phyloP scores from a whole-genome alignment of 2,888 invertebrate species.

The Alentia gelatinosa region DNA sequence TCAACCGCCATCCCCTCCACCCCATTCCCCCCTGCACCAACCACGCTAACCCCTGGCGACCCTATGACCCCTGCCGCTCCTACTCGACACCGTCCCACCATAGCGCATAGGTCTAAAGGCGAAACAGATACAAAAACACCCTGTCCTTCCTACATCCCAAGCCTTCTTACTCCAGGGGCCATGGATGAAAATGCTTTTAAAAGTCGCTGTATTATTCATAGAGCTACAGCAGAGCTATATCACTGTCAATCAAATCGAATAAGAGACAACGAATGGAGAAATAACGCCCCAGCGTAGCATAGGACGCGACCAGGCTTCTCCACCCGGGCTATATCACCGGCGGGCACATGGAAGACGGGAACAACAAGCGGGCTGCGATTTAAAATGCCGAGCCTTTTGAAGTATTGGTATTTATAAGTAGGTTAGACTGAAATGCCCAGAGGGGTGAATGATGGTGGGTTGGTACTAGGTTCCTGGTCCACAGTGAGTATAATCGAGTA shows the following conservation, averaged over 20 bases:
- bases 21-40: not conserved
- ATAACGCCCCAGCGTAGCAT: not conserved
- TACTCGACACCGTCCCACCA: not conserved
- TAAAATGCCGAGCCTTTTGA: not conserved
- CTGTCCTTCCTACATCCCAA: not conserved
- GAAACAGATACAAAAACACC: not conserved
- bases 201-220: conserved; percentile 30
- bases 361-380: not conserved
- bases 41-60: not conserved
- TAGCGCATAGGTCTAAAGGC: not conserved
- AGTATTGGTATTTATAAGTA: not conserved
- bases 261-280: not conserved
- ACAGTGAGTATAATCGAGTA: too few relatives aligned
- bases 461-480: too few relatives aligned
- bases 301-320: not conserved
- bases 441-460: too few relatives aligned
- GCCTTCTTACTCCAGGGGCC: not conserved
- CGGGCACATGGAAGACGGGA: too few relatives aligned
- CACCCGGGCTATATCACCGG: too few relatives aligned
- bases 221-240: not conserved
- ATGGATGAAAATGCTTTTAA: conserved; percentile 18
- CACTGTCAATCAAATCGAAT: not conserved
- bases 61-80: not conserved
- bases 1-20: not conserved
- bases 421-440: too few relatives aligned